A percentile compares a stretch with the other conserved stretches of the same genome.
phyloP scores from a whole-genome alignment of 2,888 invertebrate species.

The Leptothorax acervorum region DNA sequence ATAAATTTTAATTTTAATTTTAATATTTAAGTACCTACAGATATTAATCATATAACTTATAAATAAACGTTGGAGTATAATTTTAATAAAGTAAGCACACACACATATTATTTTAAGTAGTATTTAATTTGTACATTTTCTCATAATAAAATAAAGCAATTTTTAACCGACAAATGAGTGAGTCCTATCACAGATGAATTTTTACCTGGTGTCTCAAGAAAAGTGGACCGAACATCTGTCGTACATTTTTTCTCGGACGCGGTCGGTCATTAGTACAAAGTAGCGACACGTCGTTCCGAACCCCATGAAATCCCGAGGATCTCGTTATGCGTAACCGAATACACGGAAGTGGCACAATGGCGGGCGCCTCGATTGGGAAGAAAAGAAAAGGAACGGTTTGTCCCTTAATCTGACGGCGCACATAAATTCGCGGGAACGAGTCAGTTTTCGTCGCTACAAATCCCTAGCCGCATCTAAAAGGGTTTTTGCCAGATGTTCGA shows the following conservation, averaged over 20 bases:
- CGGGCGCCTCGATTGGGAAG: constrained; percentile 63
- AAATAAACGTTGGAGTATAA: not conserved
- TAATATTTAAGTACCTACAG: not conserved
- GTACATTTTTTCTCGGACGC: constrained; percentile 38
- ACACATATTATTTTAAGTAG: not conserved
- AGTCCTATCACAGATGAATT: not conserved
- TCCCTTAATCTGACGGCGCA: constrained; percentile 83
- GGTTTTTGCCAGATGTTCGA: constrained; percentile 82
- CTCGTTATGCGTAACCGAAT: constrained; percentile 83
- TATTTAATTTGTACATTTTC: not conserved
- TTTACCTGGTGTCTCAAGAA: constrained; percentile 5
- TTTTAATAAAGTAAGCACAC: not conserved
- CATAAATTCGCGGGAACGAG: constrained; percentile 85
- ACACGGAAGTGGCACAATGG: constrained; percentile 79
- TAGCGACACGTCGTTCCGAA: constrained; percentile 59
- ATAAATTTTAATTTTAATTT: not conserved
- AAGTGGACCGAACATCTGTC: constrained; percentile 68
- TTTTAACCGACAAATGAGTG: not conserved
- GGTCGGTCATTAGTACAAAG: constrained; percentile 67
- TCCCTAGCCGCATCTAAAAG: constrained; percentile 80
- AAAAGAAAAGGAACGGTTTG: constrained; percentile 71
- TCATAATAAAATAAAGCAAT: not conserved
- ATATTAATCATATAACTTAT: not conserved
- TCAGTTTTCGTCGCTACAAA: constrained; percentile 81
- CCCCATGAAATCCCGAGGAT: constrained; percentile 79